phyloP scores from a whole-genome alignment of 2,888 invertebrate species.

The Eretmocerus hayati region DNA sequence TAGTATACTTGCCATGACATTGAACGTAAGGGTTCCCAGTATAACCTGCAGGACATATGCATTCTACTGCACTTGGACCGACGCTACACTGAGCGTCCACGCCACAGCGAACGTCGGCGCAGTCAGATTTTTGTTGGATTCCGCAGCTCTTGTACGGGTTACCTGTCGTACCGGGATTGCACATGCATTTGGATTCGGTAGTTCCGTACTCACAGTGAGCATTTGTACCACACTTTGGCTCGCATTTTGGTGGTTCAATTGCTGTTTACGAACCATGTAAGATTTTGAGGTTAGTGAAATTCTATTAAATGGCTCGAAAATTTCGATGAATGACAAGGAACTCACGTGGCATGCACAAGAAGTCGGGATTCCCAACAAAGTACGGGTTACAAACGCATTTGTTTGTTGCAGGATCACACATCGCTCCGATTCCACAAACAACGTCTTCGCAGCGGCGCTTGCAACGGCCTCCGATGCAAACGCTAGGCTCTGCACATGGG shows the following conservation, averaged over 20 bases:
- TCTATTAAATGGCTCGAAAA: conserved; percentile 3
- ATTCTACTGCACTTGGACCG: conserved; percentile 67
- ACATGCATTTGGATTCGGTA: conserved; percentile 68
- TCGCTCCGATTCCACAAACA: conserved; percentile 82
- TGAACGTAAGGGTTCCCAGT: conserved; percentile 81
- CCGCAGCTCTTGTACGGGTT: conserved; percentile 83
- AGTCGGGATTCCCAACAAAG: conserved; percentile 82
- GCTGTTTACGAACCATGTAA: conserved; percentile 54
- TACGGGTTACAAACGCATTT: conserved; percentile 81
- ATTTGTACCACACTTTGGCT: conserved; percentile 72
- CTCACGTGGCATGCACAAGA: conserved; percentile 88
- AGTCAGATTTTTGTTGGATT: conserved; percentile 62
- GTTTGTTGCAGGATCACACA: conserved; percentile 72
- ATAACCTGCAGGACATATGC: conserved; percentile 75
- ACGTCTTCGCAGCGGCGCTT: conserved; percentile 81
- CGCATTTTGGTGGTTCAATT: conserved; percentile 68
- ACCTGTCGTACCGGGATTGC: conserved; percentile 75
- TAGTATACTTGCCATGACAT: conserved; percentile 56
- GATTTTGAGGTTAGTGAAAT: too few relatives aligned
- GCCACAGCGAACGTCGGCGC: conserved; percentile 69
- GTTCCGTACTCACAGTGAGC: conserved; percentile 80
- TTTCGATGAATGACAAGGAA: too few relatives aligned
- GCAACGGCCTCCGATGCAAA: conserved; percentile 82
- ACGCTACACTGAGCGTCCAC: conserved; percentile 73
- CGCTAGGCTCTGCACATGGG: conserved; percentile 70